Percentiles rank a stretch among this genome's conserved stretches.
Conservation (phyloP, 37 sponge, comb jelly and placozoan species). For the Corticium candelabrum region DNA sequence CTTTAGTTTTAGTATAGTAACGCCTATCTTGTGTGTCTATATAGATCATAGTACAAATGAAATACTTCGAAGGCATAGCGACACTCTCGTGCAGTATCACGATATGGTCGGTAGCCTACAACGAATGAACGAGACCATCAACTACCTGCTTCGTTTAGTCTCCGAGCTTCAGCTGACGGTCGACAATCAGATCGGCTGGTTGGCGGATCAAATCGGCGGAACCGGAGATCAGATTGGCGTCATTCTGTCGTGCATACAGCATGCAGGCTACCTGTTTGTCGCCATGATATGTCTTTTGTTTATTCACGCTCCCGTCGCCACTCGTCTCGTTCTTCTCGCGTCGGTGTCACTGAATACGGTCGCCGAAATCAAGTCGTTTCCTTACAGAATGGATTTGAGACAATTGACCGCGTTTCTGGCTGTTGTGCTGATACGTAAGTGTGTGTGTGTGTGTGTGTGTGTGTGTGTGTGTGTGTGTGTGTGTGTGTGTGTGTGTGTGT, state of each 20-base stretch:
- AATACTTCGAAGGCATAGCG: not conserved
- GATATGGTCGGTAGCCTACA: constrained; percentile 36
- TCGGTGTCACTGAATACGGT: not conserved
- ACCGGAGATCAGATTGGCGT: constrained; percentile 23
- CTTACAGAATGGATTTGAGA: not conserved
- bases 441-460: no score
- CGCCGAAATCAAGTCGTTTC: not conserved
- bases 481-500: no score
- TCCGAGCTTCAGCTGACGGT: constrained; percentile 20
- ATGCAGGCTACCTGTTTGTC: constrained; percentile 33
- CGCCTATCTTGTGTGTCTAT: not conserved
- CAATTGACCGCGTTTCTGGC: not conserved
- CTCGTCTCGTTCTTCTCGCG: not conserved
- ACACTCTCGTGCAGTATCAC: constrained; percentile 25
- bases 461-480: no score
- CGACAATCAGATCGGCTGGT: constrained; percentile 39
- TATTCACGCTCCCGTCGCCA: not conserved
- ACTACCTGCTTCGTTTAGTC: constrained; percentile 21
- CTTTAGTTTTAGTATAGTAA: no score
- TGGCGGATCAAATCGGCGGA: constrained; percentile 43
- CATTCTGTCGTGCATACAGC: constrained; percentile 9
- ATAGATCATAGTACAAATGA: not conserved
- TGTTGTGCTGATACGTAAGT: not conserved
- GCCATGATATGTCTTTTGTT: not conserved
- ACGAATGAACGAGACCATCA: constrained; percentile 35